A percentile compares a stretch with the other conserved stretches of the same genome.
These are phyloP conservation scores for Chrysocyon brachyurus DNA, from an alignment of 2,797 vertebrate genomes.

Conservation along the genomic window DNA sequence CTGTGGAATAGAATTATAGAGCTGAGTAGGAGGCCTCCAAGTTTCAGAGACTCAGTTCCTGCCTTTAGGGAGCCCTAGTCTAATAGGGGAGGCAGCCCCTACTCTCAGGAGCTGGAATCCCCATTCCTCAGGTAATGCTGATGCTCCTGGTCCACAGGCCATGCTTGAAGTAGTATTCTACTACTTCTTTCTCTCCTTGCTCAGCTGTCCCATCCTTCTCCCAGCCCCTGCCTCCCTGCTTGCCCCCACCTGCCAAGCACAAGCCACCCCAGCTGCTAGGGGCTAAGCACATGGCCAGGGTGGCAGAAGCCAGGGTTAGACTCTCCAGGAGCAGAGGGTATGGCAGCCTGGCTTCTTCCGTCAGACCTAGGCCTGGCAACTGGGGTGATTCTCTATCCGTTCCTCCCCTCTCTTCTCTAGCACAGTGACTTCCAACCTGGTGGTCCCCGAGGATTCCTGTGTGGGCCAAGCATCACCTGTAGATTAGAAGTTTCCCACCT, in stretches of 20 bases:
- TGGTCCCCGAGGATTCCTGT: background rate
- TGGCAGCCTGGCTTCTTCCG: background rate
- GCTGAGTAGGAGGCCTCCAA: too few relatives aligned
- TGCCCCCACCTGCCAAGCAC: background rate
- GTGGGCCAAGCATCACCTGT: background rate
- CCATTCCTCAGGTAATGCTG: background rate
- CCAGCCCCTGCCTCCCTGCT: background rate
- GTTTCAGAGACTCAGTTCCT: too few relatives aligned
- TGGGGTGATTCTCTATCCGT: background rate
- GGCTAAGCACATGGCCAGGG: background rate
- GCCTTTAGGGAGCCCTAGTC: too few relatives aligned
- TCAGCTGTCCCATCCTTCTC: conserved; percentile 34
- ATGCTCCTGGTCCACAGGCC: background rate
- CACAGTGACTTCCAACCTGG: background rate
- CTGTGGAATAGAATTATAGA: too few relatives aligned
- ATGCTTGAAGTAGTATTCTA: background rate
- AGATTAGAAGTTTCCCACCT: background rate
- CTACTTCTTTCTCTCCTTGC: background rate
- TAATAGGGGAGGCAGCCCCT: too few relatives aligned
- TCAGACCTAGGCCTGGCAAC: background rate
- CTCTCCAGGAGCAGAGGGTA: background rate
- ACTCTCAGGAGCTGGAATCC: too few relatives aligned
- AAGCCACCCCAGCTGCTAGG: conserved; percentile 39
- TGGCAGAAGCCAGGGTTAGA: conserved; percentile 18
- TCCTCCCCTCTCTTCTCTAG: background rate